Percentiles rank a stretch among this genome's conserved stretches.
phyloP scores from a whole-genome alignment of 2,113 vertebrate species.

The Pitta sordida region DNA sequence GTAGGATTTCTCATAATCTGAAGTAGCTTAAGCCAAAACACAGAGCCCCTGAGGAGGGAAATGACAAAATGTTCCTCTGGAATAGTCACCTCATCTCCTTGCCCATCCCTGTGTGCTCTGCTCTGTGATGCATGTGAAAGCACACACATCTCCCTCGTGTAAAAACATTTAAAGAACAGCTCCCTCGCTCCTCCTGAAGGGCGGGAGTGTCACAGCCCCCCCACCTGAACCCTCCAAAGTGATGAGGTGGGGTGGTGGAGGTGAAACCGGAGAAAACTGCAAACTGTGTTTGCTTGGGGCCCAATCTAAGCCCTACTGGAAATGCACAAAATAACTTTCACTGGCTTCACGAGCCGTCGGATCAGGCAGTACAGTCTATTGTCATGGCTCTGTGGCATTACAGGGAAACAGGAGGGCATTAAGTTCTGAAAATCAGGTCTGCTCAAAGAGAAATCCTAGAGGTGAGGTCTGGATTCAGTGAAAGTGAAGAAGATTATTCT shows the following conservation, averaged over 20 bases:
- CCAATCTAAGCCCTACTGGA: not conserved
- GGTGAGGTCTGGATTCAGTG: not conserved
- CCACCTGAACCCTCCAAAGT: not conserved
- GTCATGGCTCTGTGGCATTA: not conserved
- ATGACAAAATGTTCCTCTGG: constrained; percentile 26
- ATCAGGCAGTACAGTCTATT: not conserved
- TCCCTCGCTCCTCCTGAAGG: not conserved
- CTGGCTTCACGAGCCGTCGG: not conserved
- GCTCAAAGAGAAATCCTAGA: not conserved
- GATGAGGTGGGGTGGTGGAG: not conserved
- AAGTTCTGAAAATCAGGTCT: not conserved
- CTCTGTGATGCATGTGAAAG: not conserved
- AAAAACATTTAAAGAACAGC: rapidly evolving
- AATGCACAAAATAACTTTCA: constrained; percentile 12
- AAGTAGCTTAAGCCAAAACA: constrained; percentile 19
- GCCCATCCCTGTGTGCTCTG: not conserved
- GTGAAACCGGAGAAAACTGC: constrained; percentile 18
- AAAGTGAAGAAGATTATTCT: not conserved
- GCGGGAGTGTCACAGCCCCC: not conserved
- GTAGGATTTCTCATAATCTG: constrained; percentile 46
- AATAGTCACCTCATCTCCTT: constrained; percentile 11
- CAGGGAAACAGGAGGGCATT: not conserved
- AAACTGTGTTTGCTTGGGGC: not conserved
- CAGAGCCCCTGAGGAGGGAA: constrained; percentile 41
- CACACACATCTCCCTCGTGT: not conserved